Evolutionary conservation across 2,888 invertebrate species (phyloP), one percentile per base, ranked within the genome.

Genomic region (Idaea biselata): DNA sequence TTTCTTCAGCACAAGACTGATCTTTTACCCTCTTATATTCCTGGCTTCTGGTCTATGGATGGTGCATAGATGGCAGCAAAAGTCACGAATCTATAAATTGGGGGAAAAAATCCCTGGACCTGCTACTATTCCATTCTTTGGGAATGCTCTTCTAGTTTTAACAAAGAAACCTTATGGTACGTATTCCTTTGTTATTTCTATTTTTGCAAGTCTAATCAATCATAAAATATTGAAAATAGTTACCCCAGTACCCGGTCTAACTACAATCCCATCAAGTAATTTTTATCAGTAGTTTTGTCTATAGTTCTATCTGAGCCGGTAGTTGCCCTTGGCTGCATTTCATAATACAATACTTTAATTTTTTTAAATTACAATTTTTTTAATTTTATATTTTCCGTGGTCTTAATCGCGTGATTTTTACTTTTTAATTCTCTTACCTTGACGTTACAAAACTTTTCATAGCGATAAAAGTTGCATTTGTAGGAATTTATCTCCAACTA

Each of bases 61-160:
- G 1, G 65, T 88, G 16, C 84, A 93, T 73, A 81, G 91, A 84
- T 93, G 93, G 92, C 93, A 93, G 67, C 89, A 91, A 60, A 91
- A 91, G 67, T 85, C 90, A 0, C 85, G 88, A 18, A 74, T 96
- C 72, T 84, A 92, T 67, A 94, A 94, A 73, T 79, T 96, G 73
- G 95, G 95, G 0, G 94, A 94, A 61, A 94, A 94, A 75, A 84
- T 97, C n/a, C 96, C 96, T 0, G 96, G 96, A 56, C 96, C 96
- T 0, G 74, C 84, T 0, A 88, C 94, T 0, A 70, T 94, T 16
- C 97, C 97, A 0, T 44, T 97, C 1, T 75, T 97, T 58, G 97
- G 97, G 63, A 96, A 95, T 75, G 95, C 95, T 0, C 89, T 95
- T 16, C 85, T 95, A 64, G 94, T 95, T 0, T 68, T 95, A 0